Base-by-base conservation (phyloP, 2,797 vertebrate genomes). In the Danio albolineatus region DNA sequence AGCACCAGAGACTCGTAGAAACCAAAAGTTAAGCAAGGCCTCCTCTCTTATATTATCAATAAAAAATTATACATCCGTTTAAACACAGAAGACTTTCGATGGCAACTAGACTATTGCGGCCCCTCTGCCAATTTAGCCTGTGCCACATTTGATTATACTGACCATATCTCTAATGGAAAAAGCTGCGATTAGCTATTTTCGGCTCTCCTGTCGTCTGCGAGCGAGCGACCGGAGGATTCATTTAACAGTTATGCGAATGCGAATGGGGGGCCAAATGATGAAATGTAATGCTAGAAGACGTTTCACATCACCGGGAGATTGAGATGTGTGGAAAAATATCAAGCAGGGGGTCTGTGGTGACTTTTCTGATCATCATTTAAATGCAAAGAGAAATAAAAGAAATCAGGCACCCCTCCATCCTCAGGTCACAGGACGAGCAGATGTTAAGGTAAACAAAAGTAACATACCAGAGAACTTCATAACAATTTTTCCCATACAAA, bases 141-240 rank as follows among this genome's bases (percentile, higher is more conserved):
- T 83, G 73, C n/a, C 72, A 49, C 12, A 64, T 60, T 62, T 46
- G 21, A 79, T 89, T 85, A n/a, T 78, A 84, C 72, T 60, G 48
- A 79, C 39, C 46, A 84, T 60, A 75, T 76, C 78, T 87, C 64
- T 66, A 61, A 44, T 64, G 17, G 28, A 46, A 79, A 28, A 81
- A 16, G 70, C 28, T 44, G 49, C 73, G 51, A 84, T 79, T 56
- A 75, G 78, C 43, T 69, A 61, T 85, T 85, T 80, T 71, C 16
- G 79, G 39, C 78, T 73, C 53, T 38, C 21, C 19, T 36, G 43
- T 60, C 7, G 41, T 16, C 21, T 28, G 41, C 17, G 70, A 77
- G 76, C 7, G 9, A 12, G 43, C 49, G 16, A 82, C 39, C 54
- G 62, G 39, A 54, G 69, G 39, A 60, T 69, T 74, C 53, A 74